phyloP scores from a whole-genome alignment of 2,113 vertebrate genomes.

The Fregata magnificens region DNA sequence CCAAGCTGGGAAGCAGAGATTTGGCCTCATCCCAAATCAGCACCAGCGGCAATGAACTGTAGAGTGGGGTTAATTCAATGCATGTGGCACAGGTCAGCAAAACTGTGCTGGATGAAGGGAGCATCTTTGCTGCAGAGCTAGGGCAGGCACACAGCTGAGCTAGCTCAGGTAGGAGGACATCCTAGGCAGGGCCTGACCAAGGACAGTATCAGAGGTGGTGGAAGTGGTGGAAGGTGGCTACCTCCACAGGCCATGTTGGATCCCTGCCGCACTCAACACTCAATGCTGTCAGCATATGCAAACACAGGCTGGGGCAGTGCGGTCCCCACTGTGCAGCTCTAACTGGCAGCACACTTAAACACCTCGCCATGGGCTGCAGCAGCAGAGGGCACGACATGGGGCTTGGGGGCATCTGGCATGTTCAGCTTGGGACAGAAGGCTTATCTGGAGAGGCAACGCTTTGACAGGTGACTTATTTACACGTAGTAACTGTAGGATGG shows the following conservation, averaged over 20 bases:
- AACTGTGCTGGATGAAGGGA: not conserved
- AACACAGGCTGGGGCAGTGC: not conserved
- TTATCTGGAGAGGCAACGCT: not conserved
- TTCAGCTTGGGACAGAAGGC: not conserved
- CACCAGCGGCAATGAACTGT: accelerated
- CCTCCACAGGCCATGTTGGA: accelerated
- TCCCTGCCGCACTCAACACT: not conserved
- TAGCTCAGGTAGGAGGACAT: not conserved
- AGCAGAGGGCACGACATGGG: not conserved
- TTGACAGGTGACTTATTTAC: not conserved
- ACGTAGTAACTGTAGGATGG: not conserved
- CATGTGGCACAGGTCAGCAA: not conserved
- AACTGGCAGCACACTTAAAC: no score
- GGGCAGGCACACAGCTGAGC: not conserved
- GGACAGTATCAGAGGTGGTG: not conserved
- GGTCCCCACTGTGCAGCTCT: accelerated
- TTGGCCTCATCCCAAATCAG: not conserved
- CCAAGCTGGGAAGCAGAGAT: not conserved
- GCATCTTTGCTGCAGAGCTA: not conserved
- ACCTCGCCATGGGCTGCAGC: not conserved
- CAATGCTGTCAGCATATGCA: accelerated
- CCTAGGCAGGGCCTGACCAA: not conserved
- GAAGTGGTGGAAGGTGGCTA: not conserved
- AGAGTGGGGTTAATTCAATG: not conserved
- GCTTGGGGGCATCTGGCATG: not conserved